phyloP scores from a whole-genome alignment of 92 coral and sea anemone species.

The Actinernus sp. region DNA sequence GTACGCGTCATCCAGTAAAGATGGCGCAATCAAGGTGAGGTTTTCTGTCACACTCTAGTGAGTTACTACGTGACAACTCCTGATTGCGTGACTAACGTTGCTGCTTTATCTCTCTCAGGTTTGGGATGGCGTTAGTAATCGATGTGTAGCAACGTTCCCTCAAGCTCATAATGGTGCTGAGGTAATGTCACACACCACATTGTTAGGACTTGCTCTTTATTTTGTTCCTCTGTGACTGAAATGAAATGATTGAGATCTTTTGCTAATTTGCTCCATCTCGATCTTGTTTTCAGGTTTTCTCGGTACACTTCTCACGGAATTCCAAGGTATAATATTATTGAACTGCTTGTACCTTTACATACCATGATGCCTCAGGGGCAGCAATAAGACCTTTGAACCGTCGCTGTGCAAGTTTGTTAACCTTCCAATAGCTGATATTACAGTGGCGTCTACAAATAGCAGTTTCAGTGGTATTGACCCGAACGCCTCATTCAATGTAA shows the following conservation, averaged over 20 bases:
- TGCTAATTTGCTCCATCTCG: not conserved
- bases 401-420: no score
- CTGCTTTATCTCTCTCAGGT: conserved; percentile 60
- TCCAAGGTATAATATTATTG: conserved; percentile 78
- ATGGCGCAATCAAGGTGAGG: conserved; percentile 97
- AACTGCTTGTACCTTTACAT: no score
- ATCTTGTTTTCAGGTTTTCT: conserved; percentile 70
- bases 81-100: not conserved
- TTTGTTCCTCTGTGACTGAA: no score
- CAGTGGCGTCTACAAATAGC: no score
- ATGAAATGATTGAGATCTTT: not conserved
- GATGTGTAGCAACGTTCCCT: conserved; percentile 92
- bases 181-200: no score
- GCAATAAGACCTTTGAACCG: no score
- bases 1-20: conserved; percentile 94
- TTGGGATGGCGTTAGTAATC: conserved; percentile 99
- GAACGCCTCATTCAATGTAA: no score
- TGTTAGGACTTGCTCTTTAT: no score
- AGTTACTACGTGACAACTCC: not conserved
- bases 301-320: conserved; percentile 89
- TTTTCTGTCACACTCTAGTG: no score
- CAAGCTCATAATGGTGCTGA: conserved; percentile 97
- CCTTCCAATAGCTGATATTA: no score
- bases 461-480: no score
- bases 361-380: no score